phyloP scores from a whole-genome alignment of 2,113 vertebrate species.

The Loxodonta africana region DNA sequence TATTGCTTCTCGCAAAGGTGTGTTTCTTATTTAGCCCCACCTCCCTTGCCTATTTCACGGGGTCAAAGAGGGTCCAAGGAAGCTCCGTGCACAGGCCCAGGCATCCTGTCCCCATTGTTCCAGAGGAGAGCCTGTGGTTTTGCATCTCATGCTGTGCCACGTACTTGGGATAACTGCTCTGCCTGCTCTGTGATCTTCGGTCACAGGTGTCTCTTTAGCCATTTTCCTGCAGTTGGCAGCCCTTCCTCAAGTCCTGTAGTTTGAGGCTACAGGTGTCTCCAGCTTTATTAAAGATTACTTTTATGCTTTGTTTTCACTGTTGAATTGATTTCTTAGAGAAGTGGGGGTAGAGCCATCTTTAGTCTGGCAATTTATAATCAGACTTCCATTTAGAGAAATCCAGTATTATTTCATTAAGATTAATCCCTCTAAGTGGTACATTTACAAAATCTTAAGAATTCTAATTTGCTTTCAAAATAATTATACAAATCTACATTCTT shows the following conservation, averaged over 20 bases:
- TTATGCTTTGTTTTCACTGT: not conserved
- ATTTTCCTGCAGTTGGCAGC: not conserved
- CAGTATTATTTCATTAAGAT: conserved; percentile 48
- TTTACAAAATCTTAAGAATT: conserved; percentile 30
- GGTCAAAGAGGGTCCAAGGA: not conserved
- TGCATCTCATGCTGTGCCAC: not conserved
- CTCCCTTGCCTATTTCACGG: not conserved
- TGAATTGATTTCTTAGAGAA: conserved; percentile 46
- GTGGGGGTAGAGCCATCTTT: not conserved
- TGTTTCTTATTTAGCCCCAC: not conserved
- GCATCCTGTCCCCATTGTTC: not conserved
- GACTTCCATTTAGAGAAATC: not conserved
- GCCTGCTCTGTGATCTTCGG: not conserved
- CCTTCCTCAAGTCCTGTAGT: conserved; percentile 1
- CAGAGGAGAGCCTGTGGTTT: not conserved
- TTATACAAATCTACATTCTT: not conserved
- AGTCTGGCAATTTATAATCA: not conserved
- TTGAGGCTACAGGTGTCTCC: conserved; percentile 39
- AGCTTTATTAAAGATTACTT: not conserved
- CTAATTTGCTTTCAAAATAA: conserved; percentile 6
- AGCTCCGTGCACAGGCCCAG: not conserved
- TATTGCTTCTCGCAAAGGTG: not conserved
- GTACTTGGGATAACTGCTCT: not conserved
- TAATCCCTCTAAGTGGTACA: conserved; percentile 3
- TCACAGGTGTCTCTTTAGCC: not conserved